Percentiles rank a stretch among this genome's conserved stretches.
These are phyloP conservation scores for Phengaris arion DNA, from an alignment of 2,888 invertebrate species.

Conservation along the genomic window DNA sequence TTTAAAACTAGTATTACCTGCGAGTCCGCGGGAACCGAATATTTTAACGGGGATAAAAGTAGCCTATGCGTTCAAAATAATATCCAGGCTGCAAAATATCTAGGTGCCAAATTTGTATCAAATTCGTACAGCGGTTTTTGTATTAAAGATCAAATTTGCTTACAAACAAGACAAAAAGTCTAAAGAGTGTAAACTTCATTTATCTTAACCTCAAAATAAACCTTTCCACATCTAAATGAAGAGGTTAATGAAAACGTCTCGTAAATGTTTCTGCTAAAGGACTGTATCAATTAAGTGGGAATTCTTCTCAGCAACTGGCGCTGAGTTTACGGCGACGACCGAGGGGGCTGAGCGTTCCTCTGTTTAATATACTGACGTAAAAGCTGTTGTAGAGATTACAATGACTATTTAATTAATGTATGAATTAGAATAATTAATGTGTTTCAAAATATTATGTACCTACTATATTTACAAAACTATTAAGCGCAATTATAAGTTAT, in stretches of 20 bases:
- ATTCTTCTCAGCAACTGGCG: background rate
- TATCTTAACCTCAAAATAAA: background rate
- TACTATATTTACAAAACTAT: no score
- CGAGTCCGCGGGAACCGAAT: background rate
- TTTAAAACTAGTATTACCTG: background rate
- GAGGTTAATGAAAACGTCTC: constrained; percentile 8
- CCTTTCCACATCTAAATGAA: background rate
- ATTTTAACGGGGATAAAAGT: no score
- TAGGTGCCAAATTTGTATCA: no score
- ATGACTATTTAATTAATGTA: background rate
- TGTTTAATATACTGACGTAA: background rate
- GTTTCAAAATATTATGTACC: no score
- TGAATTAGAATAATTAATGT: background rate
- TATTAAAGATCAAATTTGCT: no score
- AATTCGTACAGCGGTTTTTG: no score
- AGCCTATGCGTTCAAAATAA: no score
- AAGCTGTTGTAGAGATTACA: background rate
- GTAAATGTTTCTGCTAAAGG: background rate
- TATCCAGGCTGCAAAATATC: no score
- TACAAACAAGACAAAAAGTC: no score
- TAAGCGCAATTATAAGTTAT: no score
- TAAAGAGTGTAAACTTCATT: no score
- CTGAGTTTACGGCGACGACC: background rate
- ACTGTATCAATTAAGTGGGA: background rate
- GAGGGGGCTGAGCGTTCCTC: background rate